Percentiles rank a stretch among this genome's conserved stretches.
Evolutionary conservation across 2,797 vertebrate genomes (phyloP).

Genomic region (Limnodromus scolopaceus): DNA sequence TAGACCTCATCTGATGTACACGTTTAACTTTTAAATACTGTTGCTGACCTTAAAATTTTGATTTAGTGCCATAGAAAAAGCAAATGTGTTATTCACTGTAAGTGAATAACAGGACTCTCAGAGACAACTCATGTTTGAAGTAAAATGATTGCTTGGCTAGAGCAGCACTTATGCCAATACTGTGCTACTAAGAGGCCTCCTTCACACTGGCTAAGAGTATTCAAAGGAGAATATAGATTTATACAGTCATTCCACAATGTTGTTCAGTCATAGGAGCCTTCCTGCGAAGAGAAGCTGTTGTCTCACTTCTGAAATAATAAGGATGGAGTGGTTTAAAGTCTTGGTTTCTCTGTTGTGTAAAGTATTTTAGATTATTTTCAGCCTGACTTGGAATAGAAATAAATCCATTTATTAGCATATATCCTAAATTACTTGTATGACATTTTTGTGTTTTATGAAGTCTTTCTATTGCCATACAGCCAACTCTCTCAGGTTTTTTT

Average conservation of each 20-base stretch:
- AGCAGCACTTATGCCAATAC: neutral
- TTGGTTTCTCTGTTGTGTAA: neutral
- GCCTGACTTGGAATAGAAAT: neutral
- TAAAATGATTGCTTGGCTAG: neutral
- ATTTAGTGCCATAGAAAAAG: neutral
- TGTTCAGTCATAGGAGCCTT: neutral
- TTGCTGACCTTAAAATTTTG: neutral
- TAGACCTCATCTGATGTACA: neutral
- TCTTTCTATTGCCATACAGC: accelerated
- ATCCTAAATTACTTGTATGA: neutral
- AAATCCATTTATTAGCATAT: neutral
- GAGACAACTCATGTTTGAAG: neutral
- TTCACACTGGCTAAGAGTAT: neutral
- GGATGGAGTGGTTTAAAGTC: neutral
- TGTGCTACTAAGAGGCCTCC: no score
- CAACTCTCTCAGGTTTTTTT: neutral
- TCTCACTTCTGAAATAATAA: neutral
- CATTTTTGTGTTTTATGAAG: neutral
- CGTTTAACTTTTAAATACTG: neutral
- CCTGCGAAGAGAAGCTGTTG: neutral
- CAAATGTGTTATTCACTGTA: neutral
- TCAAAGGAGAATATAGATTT: neutral
- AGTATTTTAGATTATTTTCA: neutral
- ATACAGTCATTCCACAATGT: neutral
- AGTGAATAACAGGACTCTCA: neutral